These are phyloP conservation scores for Hypercompe scribonia DNA, from an alignment of 2,888 invertebrate species.

Conservation along the genomic window DNA sequence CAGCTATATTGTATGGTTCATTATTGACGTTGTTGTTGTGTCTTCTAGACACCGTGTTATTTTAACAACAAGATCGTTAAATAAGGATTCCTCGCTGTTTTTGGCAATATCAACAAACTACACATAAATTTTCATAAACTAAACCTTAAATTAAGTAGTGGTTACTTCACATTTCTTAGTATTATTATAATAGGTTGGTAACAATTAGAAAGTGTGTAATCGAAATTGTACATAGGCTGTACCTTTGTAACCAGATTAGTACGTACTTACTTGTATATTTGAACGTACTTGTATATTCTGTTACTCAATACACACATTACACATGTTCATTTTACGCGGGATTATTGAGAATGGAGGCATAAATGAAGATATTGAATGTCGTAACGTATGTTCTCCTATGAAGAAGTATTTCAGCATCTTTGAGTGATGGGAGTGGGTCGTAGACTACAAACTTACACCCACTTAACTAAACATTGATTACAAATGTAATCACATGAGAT, in stretches of 20 bases:
- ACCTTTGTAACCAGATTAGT: background rate
- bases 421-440: background rate
- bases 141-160: background rate
- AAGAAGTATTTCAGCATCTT: background rate
- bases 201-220: background rate
- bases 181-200: background rate
- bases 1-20: background rate
- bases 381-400: background rate
- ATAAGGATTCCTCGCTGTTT: background rate
- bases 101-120: background rate
- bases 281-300: background rate
- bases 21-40: background rate
- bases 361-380: too few species aligned
- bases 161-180: background rate
- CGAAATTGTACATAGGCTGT: background rate
- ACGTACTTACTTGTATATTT: background rate
- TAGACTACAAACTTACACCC: background rate
- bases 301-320: background rate
- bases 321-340: too few species aligned
- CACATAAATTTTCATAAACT: too few species aligned
- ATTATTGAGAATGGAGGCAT: background rate
- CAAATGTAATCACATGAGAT: slow-evolving; percentile 11
- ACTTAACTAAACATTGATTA: background rate
- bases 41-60: too few species aligned
- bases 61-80: background rate